Base-by-base conservation (phyloP, 2,113 vertebrate genomes). In the Gracilinanus agilis region DNA sequence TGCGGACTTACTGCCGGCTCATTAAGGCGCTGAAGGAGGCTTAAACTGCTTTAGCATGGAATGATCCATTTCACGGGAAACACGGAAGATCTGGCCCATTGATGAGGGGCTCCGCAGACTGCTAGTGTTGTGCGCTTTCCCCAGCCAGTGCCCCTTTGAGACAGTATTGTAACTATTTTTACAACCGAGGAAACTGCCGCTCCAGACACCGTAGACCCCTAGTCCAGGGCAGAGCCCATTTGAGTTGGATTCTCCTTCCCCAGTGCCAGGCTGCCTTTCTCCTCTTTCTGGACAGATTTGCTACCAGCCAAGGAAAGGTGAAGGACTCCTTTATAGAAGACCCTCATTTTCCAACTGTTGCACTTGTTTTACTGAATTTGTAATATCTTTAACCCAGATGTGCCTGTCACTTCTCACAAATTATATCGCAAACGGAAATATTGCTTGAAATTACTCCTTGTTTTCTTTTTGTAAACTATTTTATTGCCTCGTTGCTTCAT, bases 341-440 rank as follows among this genome's bases (percentile, higher is more conserved):
- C 27, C 27, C 58, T 13, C 3, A 12, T 34, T 67, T 44, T 91
- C 56, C 44, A 88, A 91, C 55, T 92, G 53, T 16, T 92, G 24
- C 29, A 9, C 19, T 94, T 91, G 40, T 90, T 92, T 93, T 94
- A 3, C 53, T 94, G 90, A 93, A 92, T 96, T 97, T 94, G 55
- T 7, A 90, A 7, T 93, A 61, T 92, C 96, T 12, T 90, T 40
- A 10, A 54, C 27, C 44, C 88, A 40, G 44, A 44, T 19, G 23
- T 9, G 89, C 25, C 21, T 92, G 19, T 23, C 25, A 21, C 95
- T 95, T 94, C 92, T 93, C 34, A 40, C 55, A 92, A 92, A 49
- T 96, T 8, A 90, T 3, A 40, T 83, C 2, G 49, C 11, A 2
- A 88, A 10, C 19, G 0, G 1, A 55, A 91, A 92, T 92, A 54